Percentiles rank a stretch among this genome's conserved stretches.
Evolutionary conservation across 2,113 vertebrate species (phyloP).

Genomic region (Burhinus bistriatus): DNA sequence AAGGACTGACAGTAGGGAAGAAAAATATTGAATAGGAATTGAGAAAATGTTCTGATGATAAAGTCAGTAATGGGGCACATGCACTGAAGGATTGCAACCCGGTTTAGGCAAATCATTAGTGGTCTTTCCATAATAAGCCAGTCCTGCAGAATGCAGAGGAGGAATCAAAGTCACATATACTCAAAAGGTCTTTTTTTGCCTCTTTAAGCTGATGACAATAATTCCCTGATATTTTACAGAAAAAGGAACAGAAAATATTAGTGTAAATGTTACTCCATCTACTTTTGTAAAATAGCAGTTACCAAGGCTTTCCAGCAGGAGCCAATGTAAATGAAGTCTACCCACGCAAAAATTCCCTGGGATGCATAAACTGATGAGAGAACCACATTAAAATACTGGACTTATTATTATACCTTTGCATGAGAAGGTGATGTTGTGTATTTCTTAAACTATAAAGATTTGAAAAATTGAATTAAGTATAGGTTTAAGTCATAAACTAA

Average conservation of each 20-base stretch:
- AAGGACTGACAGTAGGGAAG: background rate
- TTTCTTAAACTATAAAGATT: background rate
- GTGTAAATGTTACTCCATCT: background rate
- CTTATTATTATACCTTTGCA: background rate
- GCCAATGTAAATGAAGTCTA: background rate
- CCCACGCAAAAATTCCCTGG: background rate
- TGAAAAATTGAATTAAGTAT: background rate
- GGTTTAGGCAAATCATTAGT: background rate
- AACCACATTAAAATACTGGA: background rate
- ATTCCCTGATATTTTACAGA: background rate
- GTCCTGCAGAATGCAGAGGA: background rate
- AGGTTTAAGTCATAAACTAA: background rate
- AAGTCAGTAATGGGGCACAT: background rate
- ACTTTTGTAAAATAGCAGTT: background rate
- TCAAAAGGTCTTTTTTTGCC: background rate
- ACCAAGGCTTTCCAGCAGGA: background rate
- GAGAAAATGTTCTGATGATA: background rate
- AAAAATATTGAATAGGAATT: background rate
- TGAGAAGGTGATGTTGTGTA: background rate
- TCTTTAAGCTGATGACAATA: background rate
- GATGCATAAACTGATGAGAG: background rate
- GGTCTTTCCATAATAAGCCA: background rate
- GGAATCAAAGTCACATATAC: fast-evolving
- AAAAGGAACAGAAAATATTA: background rate
- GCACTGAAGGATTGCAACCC: background rate